These are phyloP conservation scores for Patella caerulea DNA, from an alignment of 2,888 invertebrate species.

Conservation along the genomic window DNA sequence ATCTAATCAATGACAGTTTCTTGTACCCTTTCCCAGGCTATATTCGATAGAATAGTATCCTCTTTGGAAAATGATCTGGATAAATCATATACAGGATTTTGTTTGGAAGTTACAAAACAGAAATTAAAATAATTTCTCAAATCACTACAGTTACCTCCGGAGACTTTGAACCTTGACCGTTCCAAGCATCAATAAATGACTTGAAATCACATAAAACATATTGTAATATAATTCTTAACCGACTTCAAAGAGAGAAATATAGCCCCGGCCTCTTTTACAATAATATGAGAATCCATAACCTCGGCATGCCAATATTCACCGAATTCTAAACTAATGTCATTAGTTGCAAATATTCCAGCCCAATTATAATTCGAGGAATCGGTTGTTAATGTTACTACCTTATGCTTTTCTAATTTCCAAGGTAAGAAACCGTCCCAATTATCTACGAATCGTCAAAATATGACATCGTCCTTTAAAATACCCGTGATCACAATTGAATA, in stretches of 20 bases:
- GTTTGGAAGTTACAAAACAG: neutral
- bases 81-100: neutral
- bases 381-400: no score
- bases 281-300: no score
- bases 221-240: no score
- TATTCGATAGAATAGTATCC: neutral
- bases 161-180: neutral
- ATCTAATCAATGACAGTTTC: neutral
- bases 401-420: conserved; percentile 6
- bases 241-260: no score
- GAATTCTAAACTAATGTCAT: no score
- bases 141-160: neutral
- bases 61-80: neutral
- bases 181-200: neutral
- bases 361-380: no score
- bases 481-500: no score
- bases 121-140: neutral
- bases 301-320: no score
- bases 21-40: neutral
- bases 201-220: no score
- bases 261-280: no score
- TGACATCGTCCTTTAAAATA: neutral
- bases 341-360: no score
- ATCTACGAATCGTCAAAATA: neutral
- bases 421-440: neutral